Evolutionary conservation across 1,140 invertebrate genomes (phyloP).

Genomic region (Ruditapes philippinarum): DNA sequence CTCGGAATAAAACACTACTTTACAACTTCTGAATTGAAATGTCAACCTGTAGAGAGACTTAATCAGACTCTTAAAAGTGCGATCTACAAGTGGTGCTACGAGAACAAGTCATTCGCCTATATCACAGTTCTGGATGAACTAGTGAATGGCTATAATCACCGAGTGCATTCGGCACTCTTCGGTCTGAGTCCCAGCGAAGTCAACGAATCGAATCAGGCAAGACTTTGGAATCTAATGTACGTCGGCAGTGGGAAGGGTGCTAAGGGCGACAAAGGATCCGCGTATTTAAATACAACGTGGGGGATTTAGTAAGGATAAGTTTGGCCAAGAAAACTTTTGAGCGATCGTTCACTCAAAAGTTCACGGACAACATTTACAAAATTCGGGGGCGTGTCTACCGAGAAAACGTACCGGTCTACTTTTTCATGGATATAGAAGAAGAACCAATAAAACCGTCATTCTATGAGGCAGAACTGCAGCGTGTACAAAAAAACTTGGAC

Average conservation of each 20-base stretch:
- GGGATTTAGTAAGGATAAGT: neutral
- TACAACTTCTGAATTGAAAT: neutral
- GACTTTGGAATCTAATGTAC: slow-evolving; percentile 21
- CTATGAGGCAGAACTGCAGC: slow-evolving; percentile 13
- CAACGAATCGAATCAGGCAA: neutral
- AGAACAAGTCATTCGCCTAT: neutral
- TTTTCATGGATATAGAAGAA: neutral
- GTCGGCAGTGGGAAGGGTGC: neutral
- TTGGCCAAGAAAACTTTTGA: neutral
- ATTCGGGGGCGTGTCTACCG: neutral
- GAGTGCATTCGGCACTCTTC: slow-evolving; percentile 7
- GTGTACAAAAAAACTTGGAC: neutral
- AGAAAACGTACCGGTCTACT: slow-evolving; percentile 1
- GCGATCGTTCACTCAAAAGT: slow-evolving; percentile 1
- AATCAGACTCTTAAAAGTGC: neutral
- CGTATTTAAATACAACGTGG: slow-evolving; percentile 12
- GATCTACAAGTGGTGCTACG: slow-evolving; percentile 23
- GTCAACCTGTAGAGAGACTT: neutral
- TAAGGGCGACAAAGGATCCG: neutral
- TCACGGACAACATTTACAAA: neutral
- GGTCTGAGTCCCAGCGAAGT: slow-evolving; percentile 7
- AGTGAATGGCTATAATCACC: neutral
- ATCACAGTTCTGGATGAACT: slow-evolving; percentile 8
- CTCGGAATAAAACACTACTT: neutral
- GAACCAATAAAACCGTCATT: neutral